These are phyloP conservation scores for Xestobium rufovillosum DNA, from an alignment of 2,888 invertebrate genomes.

Conservation along the genomic window DNA sequence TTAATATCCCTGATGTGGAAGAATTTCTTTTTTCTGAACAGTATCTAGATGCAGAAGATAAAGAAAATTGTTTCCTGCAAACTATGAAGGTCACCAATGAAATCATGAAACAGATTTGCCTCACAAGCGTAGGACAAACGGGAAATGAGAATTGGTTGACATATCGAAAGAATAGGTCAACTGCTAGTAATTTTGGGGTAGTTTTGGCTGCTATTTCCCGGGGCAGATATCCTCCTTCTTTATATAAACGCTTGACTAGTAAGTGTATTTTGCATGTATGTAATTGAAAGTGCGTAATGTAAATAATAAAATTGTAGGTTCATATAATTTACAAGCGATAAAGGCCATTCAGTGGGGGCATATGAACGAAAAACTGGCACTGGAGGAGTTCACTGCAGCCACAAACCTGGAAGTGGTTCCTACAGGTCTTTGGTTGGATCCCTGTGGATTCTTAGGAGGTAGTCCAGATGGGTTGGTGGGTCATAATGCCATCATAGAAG, in stretches of 20 bases:
- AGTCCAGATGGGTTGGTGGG: slow-evolving; percentile 18
- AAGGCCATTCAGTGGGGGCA: slow-evolving; percentile 18
- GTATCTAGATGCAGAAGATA: slow-evolving; percentile 8
- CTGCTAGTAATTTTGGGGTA: too few relatives aligned
- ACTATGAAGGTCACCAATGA: too few relatives aligned
- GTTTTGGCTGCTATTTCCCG: too few relatives aligned
- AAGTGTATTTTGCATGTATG: too few relatives aligned
- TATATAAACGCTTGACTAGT: slow-evolving; percentile 11
- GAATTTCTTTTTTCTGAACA: slow-evolving; percentile 8
- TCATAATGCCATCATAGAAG: slow-evolving; percentile 14
- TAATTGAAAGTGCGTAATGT: too few relatives aligned
- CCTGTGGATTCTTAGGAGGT: slow-evolving; percentile 16
- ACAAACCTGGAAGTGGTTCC: too few relatives aligned
- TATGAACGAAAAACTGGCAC: slow-evolving; percentile 14
- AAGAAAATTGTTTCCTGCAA: too few relatives aligned
- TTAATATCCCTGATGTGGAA: slow-evolving; percentile 4
- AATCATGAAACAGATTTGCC: too few relatives aligned
- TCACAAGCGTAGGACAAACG: too few relatives aligned
- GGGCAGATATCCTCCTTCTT: too few relatives aligned
- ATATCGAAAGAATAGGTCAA: slow-evolving; percentile 9
- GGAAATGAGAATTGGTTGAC: too few relatives aligned
- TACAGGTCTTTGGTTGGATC: slow-evolving; percentile 16
- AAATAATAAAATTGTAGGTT: too few relatives aligned
- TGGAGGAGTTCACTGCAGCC: slow-evolving; percentile 9
- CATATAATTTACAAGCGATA: slow-evolving; percentile 10